These are phyloP conservation scores for Drosophila recens DNA, from an alignment of 2,888 invertebrate genomes.

Conservation along the genomic window DNA sequence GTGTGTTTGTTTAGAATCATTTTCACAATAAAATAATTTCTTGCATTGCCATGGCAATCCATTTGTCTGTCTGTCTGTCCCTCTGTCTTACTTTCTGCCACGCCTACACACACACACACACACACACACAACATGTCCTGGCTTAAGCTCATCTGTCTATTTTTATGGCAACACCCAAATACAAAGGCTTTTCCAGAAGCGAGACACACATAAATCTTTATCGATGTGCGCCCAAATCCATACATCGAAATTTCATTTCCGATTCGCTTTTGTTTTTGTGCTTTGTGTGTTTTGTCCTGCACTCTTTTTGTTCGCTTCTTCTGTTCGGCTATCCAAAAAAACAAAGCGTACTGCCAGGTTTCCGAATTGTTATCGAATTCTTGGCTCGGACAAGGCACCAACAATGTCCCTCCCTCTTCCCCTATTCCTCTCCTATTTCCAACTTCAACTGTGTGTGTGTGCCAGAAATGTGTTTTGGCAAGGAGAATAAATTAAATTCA, in stretches of 20 bases:
- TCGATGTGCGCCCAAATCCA: conserved; percentile 72
- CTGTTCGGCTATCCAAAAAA: conserved; percentile 10
- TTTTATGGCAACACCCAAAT: conserved; percentile 61
- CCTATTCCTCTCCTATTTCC: background rate
- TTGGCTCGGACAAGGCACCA: conserved; percentile 64
- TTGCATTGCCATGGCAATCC: conserved; percentile 39
- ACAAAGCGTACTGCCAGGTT: conserved; percentile 50
- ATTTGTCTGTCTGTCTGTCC: conserved; percentile 41
- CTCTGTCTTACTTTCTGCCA: conserved; percentile 31
- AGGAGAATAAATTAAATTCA: conserved; percentile 70
- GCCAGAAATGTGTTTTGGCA: conserved; percentile 63
- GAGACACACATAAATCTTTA: conserved; percentile 69
- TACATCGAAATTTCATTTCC: conserved; percentile 69
- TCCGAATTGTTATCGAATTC: conserved; percentile 63
- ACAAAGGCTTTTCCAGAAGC: conserved; percentile 43
- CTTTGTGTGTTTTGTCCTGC: conserved; percentile 19
- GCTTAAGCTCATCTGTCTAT: conserved; percentile 53
- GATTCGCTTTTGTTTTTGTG: conserved; percentile 46
- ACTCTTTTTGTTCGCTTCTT: conserved; percentile 26
- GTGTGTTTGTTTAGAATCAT: conserved; percentile 20
- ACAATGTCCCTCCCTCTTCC: conserved; percentile 15
- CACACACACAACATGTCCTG: conserved; percentile 11
- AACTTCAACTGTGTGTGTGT: no score
- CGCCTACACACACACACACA: conserved; percentile 12
- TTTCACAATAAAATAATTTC: conserved; percentile 37